These are phyloP conservation scores for Actinostola sp. DNA, from an alignment of 92 coral and sea anemone genomes.

Conservation along the genomic window DNA sequence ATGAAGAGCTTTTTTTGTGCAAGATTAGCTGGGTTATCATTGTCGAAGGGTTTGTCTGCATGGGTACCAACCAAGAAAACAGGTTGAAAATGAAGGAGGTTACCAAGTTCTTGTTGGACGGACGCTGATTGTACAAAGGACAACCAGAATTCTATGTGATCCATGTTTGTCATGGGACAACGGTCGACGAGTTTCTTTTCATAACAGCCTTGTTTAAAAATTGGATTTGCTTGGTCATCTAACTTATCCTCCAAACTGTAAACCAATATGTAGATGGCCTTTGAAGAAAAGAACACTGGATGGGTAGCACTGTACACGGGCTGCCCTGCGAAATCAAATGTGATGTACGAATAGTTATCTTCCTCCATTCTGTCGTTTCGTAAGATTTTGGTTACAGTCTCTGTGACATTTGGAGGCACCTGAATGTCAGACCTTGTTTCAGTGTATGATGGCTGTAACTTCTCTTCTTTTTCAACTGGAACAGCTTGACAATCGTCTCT, in stretches of 20 bases:
- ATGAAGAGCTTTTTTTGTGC: conserved; percentile 27
- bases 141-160: conserved; percentile 67
- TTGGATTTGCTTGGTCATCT: conserved; percentile 39
- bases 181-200: conserved; percentile 25
- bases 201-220: conserved; percentile 40
- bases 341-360: conserved; percentile 30
- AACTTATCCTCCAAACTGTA: conserved; percentile 47
- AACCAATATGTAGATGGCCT: conserved; percentile 61
- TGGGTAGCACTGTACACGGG: conserved; percentile 69
- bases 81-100: too few relatives aligned
- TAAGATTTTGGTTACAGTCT: too few relatives aligned
- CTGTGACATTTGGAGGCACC: too few relatives aligned
- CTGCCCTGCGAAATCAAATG: conserved; percentile 82
- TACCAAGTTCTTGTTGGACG: background rate
- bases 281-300: conserved; percentile 61
- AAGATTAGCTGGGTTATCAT: conserved; percentile 13
- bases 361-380: too few relatives aligned
- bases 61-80: conserved; percentile 61
- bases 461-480: too few relatives aligned
- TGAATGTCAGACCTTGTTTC: too few relatives aligned
- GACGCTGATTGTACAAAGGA: conserved; percentile 48
- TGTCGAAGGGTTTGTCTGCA: conserved; percentile 43
- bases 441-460: too few relatives aligned
- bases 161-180: conserved; percentile 47
- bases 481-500: too few relatives aligned